Base-by-base conservation (phyloP, 1,140 invertebrate genomes). In the Chlorops oryzae region DNA sequence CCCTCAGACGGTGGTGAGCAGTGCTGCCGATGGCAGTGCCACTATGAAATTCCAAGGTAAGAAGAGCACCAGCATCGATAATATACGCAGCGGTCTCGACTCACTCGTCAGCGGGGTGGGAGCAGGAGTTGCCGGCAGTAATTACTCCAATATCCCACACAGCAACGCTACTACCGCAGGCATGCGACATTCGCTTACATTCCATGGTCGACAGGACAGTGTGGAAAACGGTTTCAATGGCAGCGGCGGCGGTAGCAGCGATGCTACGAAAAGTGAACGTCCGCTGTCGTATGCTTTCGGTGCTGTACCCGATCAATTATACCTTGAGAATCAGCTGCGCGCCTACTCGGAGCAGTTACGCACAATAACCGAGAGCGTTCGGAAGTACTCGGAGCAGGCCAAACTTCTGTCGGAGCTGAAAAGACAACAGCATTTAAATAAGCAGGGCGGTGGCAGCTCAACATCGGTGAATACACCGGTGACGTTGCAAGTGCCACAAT, bases 301-400 rank as follows among this genome's bases (percentile, higher is more conserved):
- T 2, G 53, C 54, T 0, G 55, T 62, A 0, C 70, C 70, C 1
- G 70, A 72, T 50, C 70, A 72, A 51, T 62, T 58, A 0, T 72
- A 68, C 28, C 23, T 72, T 12, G 70, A 72, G 50, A 68, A 72
- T 47, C 70, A 72, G 43, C 38, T 72, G 22, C 52, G 67, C 22
- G 63, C 70, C 6, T 72, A 72, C 20, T 72, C 70, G 6, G 70
- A 72, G 44, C 70, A 72, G 27, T 47, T 72, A 21, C 50, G 65
- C 25, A 69, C 65, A 45, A 72, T 72, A 7, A 72, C 70, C 3
- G 70, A 72, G 32, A 70, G 65, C 44, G 70, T 72, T 21, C 51
- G 70, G 5, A 72, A 72, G 37, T 72, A 72, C 27, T 71, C 69
- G 6, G 70, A 72, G 38, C 70, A 72, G 34, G 70, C 70, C 5